These are phyloP conservation scores for Exaiptasia diaphana DNA, from an alignment of 64 coral and sea anemone genomes.

Conservation along the genomic window DNA sequence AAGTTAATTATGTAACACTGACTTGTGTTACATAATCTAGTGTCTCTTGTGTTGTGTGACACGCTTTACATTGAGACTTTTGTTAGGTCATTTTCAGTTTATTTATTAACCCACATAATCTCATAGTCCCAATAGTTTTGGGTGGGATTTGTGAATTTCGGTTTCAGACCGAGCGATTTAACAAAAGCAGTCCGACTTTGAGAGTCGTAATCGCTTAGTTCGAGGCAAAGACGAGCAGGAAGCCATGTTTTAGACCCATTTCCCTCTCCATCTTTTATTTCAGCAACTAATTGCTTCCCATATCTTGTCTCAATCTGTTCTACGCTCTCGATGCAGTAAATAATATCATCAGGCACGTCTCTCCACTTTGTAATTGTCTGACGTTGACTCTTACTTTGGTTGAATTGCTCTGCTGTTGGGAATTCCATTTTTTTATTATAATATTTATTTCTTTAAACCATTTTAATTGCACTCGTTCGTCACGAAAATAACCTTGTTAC, in stretches of 20 bases:
- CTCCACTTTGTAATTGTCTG: neutral
- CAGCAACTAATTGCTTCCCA: no score
- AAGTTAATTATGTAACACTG: slow-evolving; percentile 37
- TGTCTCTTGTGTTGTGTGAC: slow-evolving; percentile 42
- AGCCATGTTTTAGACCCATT: neutral
- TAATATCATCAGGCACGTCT: no score
- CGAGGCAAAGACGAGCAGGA: neutral
- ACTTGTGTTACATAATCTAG: slow-evolving; percentile 47
- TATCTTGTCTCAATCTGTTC: no score
- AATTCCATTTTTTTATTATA: slow-evolving; percentile 7
- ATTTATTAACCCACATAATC: slow-evolving; percentile 20
- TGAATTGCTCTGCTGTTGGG: neutral
- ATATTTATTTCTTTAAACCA: slow-evolving; percentile 16
- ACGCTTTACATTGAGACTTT: slow-evolving; percentile 30
- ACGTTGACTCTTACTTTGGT: neutral
- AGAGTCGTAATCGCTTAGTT: no score
- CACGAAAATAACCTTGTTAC: slow-evolving; percentile 54
- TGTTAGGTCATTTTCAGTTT: neutral
- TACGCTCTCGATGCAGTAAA: no score
- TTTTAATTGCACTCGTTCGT: slow-evolving; percentile 9
- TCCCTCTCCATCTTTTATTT: no score
- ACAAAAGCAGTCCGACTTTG: no score
- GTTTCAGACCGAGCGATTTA: no score
- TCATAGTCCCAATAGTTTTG: no score
- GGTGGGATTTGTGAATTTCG: no score